Base-by-base conservation (phyloP, 1,140 invertebrate species). In the Ceratoteleas bidentatus region DNA sequence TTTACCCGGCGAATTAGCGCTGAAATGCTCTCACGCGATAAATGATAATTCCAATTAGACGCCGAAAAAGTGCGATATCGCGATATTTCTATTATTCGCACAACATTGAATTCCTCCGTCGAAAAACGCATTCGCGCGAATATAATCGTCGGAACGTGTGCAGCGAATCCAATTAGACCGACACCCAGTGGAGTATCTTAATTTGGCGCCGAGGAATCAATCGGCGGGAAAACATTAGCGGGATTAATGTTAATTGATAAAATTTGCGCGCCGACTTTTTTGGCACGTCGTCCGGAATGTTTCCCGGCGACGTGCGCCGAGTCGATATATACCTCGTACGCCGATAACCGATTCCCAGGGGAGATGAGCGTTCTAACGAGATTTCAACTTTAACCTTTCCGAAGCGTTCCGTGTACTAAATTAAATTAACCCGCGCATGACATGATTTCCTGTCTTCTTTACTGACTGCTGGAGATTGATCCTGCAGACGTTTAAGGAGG, bases 321-420 rank as follows among this genome's bases (percentile, higher is more conserved):
- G 38, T 34, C 45, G 52, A 70, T 74, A 70, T 74, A 64, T 70
- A 62, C 64, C 62, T 73, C 57, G 74, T 64, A 70, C 72, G 4
- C 24, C 72, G 72, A 86, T 85, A 86, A 86, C 70, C 76, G 66
- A 85, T 87, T 83, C 77, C 74, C 72, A 36, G 53, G 83, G 76
- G 79, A 85, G 84, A 84, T 81, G 79, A 86, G 56, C 70, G 50
- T 54, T 56, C 79, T 87, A 87, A 87, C 85, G 62, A 86, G 81
- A 86, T 87, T 86, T 64, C 66, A 69, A 76, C 66, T 77, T 80
- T 74, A 81, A 65, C 66, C 69, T 73, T 40, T 54, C 62, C 61
- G 70, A 80, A 83, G 72, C 77, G 74, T 73, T 85, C 61, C 76
- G 32, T 47, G 76, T 66, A 83, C 60, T 57, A 81, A 86, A 87